Base-by-base conservation (phyloP, 1,140 invertebrate genomes). In the Adelges cooleyi region DNA sequence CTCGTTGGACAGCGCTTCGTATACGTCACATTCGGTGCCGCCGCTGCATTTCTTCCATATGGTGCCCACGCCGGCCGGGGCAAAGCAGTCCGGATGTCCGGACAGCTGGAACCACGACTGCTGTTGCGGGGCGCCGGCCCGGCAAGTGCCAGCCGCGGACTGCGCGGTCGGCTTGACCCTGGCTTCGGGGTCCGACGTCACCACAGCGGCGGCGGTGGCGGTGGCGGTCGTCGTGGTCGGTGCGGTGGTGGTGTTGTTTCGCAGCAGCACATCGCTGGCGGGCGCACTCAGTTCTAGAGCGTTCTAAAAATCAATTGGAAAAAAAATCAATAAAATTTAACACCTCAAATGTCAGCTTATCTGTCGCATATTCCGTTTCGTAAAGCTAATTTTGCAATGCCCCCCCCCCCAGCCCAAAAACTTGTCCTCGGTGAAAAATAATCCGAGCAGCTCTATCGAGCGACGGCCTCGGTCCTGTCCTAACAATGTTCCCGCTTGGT, bases 261-360 rank as follows among this genome's bases (percentile, higher is more conserved):
- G 73, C 50, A 95, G 74, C 27, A 95, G 77, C 22, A 90, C 82
- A 72, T 93, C 90, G 70, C 89, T 90, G 36, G 92, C 92, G 38
- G 93, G 91, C 8, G 89, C 90, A 62, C 90, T 91, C 68, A 96
- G 77, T 72, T 95, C 92, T 69, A 96, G 79, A 44, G 93, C 91
- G 77, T 95, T 94, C 90, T 94, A 77, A n/a, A 84, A 85, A 72
- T 75, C 70, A 71, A 69, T 42, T n/a, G 56, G 44, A n/a, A n/a
- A n/a, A n/a, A n/a, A n/a, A n/a, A n/a, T n/a, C n/a, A n/a, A n/a
- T n/a, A n/a, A n/a, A n/a, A n/a, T n/a, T n/a, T n/a, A n/a, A n/a
- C n/a, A n/a, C n/a, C n/a, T n/a, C n/a, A n/a, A n/a, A n/a, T n/a
- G n/a, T n/a, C n/a, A n/a, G n/a, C n/a, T n/a, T n/a, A n/a, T n/a